Conservation (phyloP, 2,888 invertebrate genomes). For the Lithophane leautieri region DNA sequence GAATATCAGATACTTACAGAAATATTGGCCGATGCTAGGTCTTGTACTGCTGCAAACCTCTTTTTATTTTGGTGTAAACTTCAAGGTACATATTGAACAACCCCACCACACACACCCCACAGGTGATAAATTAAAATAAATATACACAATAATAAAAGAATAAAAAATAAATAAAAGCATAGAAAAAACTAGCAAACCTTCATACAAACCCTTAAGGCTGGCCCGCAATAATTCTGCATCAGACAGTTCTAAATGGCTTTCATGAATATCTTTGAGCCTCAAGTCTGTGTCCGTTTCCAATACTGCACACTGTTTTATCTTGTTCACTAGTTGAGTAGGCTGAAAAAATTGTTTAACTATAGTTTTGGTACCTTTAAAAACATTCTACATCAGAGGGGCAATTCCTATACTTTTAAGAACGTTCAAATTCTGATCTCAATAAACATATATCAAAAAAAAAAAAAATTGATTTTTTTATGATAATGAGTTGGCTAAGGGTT, state of each 20-base stretch:
- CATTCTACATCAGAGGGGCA: background rate
- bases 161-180: conserved; percentile 36
- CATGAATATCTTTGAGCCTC: conserved; percentile 92
- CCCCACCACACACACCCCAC: background rate
- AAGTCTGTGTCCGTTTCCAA: conserved; percentile 94
- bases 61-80: conserved; percentile 2
- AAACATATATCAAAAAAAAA: background rate
- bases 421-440: background rate
- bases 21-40: conserved; percentile 5
- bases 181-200: conserved; percentile 55
- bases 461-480: no score
- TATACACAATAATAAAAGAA: conserved; percentile 2
- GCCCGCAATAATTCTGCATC: conserved; percentile 95
- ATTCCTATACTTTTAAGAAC: background rate
- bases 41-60: conserved; percentile 2
- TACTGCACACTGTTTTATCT: conserved; percentile 93
- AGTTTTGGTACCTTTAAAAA: background rate
- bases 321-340: conserved; percentile 93
- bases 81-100: background rate
- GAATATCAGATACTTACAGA: conserved; percentile 31
- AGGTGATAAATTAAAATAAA: conserved; percentile 15
- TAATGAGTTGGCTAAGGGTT: no score
- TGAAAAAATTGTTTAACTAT: conserved; percentile 77
- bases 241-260: conserved; percentile 92
- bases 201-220: conserved; percentile 93